These are phyloP conservation scores for Halocynthia aurantium DNA, from an alignment of 23 tunicate genomes.

Conservation along the genomic window DNA sequence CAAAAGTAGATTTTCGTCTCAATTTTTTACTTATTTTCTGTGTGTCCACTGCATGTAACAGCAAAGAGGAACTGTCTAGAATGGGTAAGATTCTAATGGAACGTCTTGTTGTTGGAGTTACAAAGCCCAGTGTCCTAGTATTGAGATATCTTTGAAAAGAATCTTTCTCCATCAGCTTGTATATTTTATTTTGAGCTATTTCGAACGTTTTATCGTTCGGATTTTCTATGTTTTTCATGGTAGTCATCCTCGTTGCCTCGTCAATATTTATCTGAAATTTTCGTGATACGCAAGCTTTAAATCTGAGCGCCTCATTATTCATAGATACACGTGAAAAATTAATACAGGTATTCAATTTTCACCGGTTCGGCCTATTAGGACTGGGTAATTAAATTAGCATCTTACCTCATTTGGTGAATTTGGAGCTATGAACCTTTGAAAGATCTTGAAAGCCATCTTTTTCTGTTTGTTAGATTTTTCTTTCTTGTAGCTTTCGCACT, in stretches of 20 bases:
- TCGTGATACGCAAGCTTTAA: too few species aligned
- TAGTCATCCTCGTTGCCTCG: neutral
- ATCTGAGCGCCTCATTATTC: too few species aligned
- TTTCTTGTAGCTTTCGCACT: constrained; percentile 44
- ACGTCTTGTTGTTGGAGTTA: neutral
- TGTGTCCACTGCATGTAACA: too few species aligned
- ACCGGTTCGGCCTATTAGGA: neutral
- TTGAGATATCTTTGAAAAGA: constrained; percentile 29
- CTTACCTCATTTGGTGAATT: constrained; percentile 42
- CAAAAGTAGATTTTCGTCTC: neutral
- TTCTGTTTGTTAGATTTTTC: constrained; percentile 32
- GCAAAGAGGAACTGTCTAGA: neutral
- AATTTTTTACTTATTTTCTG: neutral
- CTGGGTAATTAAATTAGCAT: neutral
- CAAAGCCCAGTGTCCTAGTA: neutral
- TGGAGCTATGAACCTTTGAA: constrained; percentile 21
- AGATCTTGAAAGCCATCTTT: constrained; percentile 35
- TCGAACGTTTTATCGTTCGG: constrained; percentile 24
- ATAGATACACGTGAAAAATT: too few species aligned
- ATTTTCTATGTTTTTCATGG: constrained; percentile 9
- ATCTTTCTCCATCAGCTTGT: constrained; percentile 35
- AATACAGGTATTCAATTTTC: neutral
- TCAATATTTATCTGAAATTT: constrained; percentile 37
- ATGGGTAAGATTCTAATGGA: neutral
- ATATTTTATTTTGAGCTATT: constrained; percentile 28